A percentile compares a stretch with the other conserved stretches of the same genome.
Conservation (phyloP, 2,888 invertebrate species). For the Brachypterus glaber region DNA sequence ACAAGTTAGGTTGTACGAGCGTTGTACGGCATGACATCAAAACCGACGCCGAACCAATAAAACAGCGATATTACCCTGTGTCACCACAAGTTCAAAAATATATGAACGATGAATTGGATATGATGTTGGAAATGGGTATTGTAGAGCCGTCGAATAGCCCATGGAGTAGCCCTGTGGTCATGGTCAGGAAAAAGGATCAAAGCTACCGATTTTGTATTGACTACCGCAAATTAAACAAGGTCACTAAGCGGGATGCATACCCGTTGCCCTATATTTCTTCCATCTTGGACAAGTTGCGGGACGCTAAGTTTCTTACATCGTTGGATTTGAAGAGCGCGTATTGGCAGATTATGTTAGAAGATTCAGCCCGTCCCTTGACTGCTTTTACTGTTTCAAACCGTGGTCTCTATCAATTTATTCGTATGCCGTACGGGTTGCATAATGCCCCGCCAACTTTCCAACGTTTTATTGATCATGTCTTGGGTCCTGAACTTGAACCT, state of each 20-base stretch:
- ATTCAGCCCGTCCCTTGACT: constrained; percentile 11
- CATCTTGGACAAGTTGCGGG: constrained; percentile 16
- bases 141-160: constrained; percentile 25
- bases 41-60: constrained; percentile 15
- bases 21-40: constrained; percentile 14
- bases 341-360: constrained; percentile 17
- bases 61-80: constrained; percentile 17
- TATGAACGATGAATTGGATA: constrained; percentile 19
- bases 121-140: constrained; percentile 23
- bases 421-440: constrained; percentile 28
- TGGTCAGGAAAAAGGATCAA: constrained; percentile 31
- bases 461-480: constrained; percentile 23
- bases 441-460: constrained; percentile 25
- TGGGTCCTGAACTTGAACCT: constrained; percentile 23
- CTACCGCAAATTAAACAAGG: constrained; percentile 20
- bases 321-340: constrained; percentile 17
- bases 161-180: constrained; percentile 23
- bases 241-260: constrained; percentile 19
- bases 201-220: constrained; percentile 23
- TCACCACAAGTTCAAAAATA: constrained; percentile 13
- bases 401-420: constrained; percentile 17
- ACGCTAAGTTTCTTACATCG: constrained; percentile 15
- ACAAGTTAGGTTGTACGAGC: constrained; percentile 12
- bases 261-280: constrained; percentile 14
- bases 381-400: constrained; percentile 19